Evolutionary conservation across 2,113 vertebrate genomes (phyloP).

Genomic region (Indicator indicator): DNA sequence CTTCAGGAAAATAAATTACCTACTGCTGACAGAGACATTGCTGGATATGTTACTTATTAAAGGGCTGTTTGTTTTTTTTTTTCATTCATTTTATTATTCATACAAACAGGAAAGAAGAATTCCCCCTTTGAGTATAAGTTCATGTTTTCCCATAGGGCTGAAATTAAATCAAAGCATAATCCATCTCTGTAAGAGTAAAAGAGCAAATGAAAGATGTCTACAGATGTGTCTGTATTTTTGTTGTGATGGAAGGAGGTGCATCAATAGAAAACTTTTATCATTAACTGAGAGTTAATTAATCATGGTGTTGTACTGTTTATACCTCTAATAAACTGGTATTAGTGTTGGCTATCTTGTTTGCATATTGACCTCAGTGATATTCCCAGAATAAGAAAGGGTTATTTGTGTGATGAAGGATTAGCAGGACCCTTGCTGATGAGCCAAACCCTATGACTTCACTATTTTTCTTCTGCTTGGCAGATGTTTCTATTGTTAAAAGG

Average conservation of each 20-base stretch:
- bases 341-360: not conserved
- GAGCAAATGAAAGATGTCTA: not conserved
- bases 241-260: not conserved
- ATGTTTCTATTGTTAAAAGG: not conserved
- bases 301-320: not conserved
- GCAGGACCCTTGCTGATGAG: not conserved
- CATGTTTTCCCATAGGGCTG: not conserved
- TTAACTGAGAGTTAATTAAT: not conserved
- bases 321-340: not conserved
- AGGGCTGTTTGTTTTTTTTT: not conserved
- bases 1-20: not conserved
- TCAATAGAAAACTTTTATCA: not conserved
- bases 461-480: not conserved
- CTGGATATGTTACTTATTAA: not conserved
- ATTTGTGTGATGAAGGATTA: not conserved
- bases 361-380: not conserved
- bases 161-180: not conserved
- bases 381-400: not conserved
- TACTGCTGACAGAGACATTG: not conserved
- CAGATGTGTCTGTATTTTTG: not conserved
- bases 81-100: not conserved
- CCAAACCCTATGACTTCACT: not conserved
- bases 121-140: conserved; percentile 18
- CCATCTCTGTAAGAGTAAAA: not conserved
- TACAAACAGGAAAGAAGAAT: not conserved